phyloP scores from a whole-genome alignment of 2,113 vertebrate species.

The Cynocephalus volans region DNA sequence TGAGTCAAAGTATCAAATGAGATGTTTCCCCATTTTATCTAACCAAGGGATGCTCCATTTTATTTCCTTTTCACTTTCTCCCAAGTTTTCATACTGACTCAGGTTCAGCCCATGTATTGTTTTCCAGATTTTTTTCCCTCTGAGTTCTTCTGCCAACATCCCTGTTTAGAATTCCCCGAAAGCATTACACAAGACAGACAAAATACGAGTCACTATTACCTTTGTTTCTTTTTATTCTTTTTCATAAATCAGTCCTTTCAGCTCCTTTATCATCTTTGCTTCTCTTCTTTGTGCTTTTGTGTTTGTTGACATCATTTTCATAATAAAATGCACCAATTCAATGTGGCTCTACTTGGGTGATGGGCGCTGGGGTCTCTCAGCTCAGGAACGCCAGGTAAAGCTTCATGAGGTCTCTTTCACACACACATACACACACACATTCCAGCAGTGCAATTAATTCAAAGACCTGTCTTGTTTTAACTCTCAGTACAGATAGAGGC shows the following conservation, averaged over 20 bases:
- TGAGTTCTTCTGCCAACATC: not conserved
- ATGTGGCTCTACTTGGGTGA: not conserved
- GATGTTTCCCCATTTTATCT: not conserved
- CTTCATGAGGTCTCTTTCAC: not conserved
- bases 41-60: not conserved
- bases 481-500: not conserved
- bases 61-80: not conserved
- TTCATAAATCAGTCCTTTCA: not conserved
- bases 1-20: not conserved
- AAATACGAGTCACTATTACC: not conserved
- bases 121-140: not conserved
- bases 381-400: not conserved
- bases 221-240: not conserved
- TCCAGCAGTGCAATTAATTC: conserved; percentile 13
- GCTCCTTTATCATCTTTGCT: not conserved
- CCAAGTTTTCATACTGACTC: not conserved
- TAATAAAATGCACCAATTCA: not conserved
- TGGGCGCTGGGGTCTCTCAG: rapidly evolving
- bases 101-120: not conserved
- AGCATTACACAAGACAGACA: not conserved
- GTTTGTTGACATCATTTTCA: not conserved
- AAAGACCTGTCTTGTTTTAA: conserved; percentile 58
- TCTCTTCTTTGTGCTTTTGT: conserved; percentile 41
- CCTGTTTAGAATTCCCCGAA: not conserved
- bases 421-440: not conserved